phyloP scores from a whole-genome alignment of 2,888 invertebrate genomes.

The Branchipolynoe longqiensis region DNA sequence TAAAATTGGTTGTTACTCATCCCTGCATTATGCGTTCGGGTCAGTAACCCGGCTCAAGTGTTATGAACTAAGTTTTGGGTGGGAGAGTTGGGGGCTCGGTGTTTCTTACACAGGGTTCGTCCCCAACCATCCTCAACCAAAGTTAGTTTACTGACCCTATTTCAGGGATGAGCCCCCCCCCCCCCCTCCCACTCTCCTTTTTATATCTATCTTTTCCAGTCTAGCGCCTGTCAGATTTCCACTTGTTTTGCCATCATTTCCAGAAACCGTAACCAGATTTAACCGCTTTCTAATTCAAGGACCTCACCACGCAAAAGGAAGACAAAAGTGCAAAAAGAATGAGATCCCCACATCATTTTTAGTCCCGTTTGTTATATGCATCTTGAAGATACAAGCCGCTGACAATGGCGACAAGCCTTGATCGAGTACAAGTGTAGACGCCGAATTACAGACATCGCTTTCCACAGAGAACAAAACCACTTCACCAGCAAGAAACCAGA shows the following conservation, averaged over 20 bases:
- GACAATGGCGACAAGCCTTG: conserved; percentile 15
- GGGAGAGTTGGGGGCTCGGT: no score
- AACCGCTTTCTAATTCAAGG: conserved; percentile 23
- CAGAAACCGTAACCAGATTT: background rate
- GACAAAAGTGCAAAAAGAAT: conserved; percentile 53
- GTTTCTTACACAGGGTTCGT: no score
- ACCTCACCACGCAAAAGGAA: conserved; percentile 55
- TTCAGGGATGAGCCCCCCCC: no score
- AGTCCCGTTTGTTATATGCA: conserved; percentile 45
- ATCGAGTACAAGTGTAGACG: background rate
- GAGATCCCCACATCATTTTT: conserved; percentile 11
- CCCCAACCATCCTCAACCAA: no score
- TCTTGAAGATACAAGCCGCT: conserved; percentile 15
- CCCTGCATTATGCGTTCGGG: no score
- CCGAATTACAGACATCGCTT: background rate
- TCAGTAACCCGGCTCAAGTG: no score
- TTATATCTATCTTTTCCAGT: no score
- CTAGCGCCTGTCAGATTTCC: no score
- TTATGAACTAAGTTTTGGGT: no score
- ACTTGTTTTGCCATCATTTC: background rate
- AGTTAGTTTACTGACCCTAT: no score
- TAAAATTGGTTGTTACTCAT: no score
- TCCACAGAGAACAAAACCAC: conserved; percentile 23
- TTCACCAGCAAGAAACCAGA: background rate
- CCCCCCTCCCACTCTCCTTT: no score